Evolutionary conservation across 2,113 vertebrate genomes (phyloP).

Genomic region (Lepus americanus): DNA sequence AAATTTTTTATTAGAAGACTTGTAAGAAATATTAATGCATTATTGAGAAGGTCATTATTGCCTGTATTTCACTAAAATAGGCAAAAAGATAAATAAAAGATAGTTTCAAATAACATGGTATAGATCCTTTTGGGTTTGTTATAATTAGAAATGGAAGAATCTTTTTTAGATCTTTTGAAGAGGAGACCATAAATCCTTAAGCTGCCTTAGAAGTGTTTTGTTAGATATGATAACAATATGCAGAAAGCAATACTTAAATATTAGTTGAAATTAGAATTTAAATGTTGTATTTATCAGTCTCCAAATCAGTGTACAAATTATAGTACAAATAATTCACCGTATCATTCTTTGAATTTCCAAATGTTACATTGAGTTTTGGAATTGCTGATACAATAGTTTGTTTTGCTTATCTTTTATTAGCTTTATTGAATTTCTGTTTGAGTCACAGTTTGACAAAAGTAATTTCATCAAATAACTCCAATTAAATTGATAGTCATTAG

Average conservation of each 20-base stretch:
- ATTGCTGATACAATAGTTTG: neutral
- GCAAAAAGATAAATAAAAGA: neutral
- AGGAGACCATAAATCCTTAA: neutral
- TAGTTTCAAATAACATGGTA: neutral
- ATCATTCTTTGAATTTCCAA: constrained; percentile 36
- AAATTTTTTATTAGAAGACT: constrained; percentile 5
- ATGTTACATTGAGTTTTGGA: constrained; percentile 28
- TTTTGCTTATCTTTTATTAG: constrained; percentile 3
- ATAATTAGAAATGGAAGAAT: neutral
- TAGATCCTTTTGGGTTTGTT: neutral
- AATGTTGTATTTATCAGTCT: neutral
- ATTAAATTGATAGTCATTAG: constrained; percentile 34
- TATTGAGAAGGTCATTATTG: neutral
- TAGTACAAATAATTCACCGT: neutral
- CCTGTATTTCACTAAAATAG: neutral
- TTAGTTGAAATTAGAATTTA: neutral
- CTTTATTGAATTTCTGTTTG: constrained; percentile 35
- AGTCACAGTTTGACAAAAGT: constrained; percentile 4
- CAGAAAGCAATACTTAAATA: neutral
- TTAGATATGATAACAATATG: neutral
- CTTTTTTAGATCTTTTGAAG: neutral
- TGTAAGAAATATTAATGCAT: neutral
- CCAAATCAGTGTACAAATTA: neutral
- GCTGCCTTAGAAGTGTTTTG: neutral
- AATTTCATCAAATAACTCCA: neutral